Base-by-base conservation (phyloP, 92 coral and sea anemone genomes). In the Pocillopora meandrina region DNA sequence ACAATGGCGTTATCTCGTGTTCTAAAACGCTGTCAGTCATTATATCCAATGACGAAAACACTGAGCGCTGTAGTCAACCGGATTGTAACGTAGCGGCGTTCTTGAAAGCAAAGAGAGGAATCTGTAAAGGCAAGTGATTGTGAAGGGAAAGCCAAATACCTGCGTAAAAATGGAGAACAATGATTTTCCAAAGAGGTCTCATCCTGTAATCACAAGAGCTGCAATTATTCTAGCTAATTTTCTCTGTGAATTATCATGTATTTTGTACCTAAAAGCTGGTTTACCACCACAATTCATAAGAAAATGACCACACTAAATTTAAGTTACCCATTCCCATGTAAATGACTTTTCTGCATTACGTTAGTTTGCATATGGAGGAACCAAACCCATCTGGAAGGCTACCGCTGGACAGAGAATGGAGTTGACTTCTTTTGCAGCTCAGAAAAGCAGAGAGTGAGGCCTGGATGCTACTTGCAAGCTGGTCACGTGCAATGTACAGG, bases 341-440 rank as follows among this genome's bases (percentile, higher is more conserved):
- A 12, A 16, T 23, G 2, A 26, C 19, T 9, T 1, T 16, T 33
- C 59, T 35, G 13, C 15, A 55, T 71, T 61, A 61, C 13, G 55
- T 33, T 17, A 87, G 87, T 76, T 52, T 87, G 90, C 82, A 31
- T 26, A 1, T 87, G 90, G 90, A 87, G 36, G 70, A 76, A 67
- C 35, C 72, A 71, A 61, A 62, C 76, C 8, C 23, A 74, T 11
- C 49, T 4, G 23, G 86, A 81, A 23, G 90, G 90, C 12, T 10
- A 82, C 13, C 65, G 56, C 58, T 81, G 90, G 90, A 81, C 26
- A 34, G 87, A 58, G 26, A 81, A 81, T 87, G 90, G 86, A 10
- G 82, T 87, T 49, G 82, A 87, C 34, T 87, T 87, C 77, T 72
- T 78, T 80, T 87, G 90, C 34, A 33, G 49, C 20, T 60, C 90